Percentiles rank a stretch among this genome's conserved stretches.
phyloP scores from a whole-genome alignment of 2,888 invertebrate genomes.

The Minunthozetes semirufus region DNA sequence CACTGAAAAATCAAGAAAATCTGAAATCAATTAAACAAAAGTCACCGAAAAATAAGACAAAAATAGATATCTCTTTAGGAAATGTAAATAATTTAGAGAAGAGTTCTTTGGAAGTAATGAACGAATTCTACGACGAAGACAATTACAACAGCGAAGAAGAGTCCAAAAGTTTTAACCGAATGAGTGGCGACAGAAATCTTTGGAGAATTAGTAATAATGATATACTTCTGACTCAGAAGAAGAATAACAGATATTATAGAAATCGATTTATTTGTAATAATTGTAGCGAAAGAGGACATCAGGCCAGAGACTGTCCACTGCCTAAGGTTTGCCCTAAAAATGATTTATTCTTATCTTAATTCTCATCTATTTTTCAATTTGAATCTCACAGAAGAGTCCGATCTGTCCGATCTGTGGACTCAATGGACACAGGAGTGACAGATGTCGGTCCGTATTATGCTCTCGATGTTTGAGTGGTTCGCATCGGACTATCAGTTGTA shows the following conservation, averaged over 20 bases:
- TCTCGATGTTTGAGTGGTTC: neutral
- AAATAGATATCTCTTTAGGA: constrained; percentile 18
- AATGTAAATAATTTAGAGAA: constrained; percentile 3
- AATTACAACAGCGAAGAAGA: constrained; percentile 20
- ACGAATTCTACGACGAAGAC: constrained; percentile 19
- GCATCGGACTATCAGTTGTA: neutral
- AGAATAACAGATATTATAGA: constrained; percentile 15
- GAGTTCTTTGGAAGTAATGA: neutral
- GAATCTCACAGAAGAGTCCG: neutral
- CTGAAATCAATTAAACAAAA: neutral
- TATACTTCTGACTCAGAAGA: neutral
- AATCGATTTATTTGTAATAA: constrained; percentile 9
- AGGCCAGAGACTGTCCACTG: neutral
- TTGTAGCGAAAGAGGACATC: constrained; percentile 19
- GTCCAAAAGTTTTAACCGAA: neutral
- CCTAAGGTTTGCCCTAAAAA: neutral
- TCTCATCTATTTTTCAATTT: neutral
- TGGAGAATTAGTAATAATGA: constrained; percentile 20
- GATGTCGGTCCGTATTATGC: neutral
- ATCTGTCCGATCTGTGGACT: neutral
- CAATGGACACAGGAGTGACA: neutral
- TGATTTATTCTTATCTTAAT: too few relatives aligned
- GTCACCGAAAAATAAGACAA: neutral
- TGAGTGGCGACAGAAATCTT: neutral
- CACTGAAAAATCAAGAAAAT: neutral